These are phyloP conservation scores for Lateolabrax maculatus DNA, from an alignment of 2,797 vertebrate genomes.

Conservation along the genomic window DNA sequence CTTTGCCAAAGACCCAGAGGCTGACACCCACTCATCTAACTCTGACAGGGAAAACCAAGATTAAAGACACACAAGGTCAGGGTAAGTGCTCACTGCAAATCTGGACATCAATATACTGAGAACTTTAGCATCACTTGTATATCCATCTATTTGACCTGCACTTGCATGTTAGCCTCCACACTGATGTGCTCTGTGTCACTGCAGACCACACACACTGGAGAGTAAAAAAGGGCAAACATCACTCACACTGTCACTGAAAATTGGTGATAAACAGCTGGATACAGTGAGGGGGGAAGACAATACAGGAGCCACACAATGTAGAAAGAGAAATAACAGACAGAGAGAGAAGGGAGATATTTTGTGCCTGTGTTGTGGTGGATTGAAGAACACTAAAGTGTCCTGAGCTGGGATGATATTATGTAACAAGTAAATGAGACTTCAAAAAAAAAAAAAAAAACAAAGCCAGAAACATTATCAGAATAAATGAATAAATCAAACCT, in stretches of 20 bases:
- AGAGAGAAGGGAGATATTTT: background rate
- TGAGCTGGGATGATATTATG: background rate
- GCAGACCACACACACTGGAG: slow-evolving; percentile 5
- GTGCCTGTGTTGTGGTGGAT: slow-evolving; percentile 14
- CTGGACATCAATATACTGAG: slow-evolving; percentile 24
- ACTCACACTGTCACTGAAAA: slow-evolving; percentile 24
- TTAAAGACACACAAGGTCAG: slow-evolving; percentile 18
- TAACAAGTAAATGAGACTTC: background rate
- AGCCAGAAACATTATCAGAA: background rate
- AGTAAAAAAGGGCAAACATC: background rate
- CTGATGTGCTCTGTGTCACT: background rate
- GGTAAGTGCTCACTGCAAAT: background rate
- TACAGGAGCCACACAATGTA: background rate
- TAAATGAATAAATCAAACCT: background rate
- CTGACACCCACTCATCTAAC: slow-evolving; percentile 10
- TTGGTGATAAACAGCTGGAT: slow-evolving; percentile 29
- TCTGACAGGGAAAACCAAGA: slow-evolving; percentile 7
- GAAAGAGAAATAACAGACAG: slow-evolving; percentile 6
- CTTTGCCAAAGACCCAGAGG: slow-evolving; percentile 14
- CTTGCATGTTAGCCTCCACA: background rate
- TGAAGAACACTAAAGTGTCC: slow-evolving; percentile 14
- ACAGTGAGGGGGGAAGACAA: background rate
- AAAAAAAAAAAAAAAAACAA: background rate
- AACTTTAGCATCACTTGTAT: slow-evolving; percentile 14
- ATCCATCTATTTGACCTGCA: slow-evolving; percentile 24